Conservation (phyloP, 53 echinoderm and acorn worm genomes). For the Arbacia lixula region DNA sequence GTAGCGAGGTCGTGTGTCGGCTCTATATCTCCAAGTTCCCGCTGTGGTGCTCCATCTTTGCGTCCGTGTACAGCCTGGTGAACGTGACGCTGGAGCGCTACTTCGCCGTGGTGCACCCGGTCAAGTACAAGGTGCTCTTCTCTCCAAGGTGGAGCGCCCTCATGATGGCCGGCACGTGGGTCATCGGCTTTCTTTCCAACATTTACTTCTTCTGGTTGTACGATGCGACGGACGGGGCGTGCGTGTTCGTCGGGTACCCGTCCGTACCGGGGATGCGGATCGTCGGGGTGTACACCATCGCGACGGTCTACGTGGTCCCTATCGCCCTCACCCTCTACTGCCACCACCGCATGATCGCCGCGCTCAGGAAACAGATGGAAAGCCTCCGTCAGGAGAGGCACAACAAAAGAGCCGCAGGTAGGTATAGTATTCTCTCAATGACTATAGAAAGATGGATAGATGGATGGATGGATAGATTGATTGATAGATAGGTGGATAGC, state of each 20-base stretch:
- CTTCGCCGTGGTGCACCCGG: slow-evolving; percentile 83
- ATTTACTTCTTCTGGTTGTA: slow-evolving; percentile 64
- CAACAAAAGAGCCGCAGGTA: slow-evolving; percentile 38
- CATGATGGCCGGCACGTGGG: slow-evolving; percentile 74
- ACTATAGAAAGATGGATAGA: no score
- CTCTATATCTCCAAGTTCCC: slow-evolving; percentile 83
- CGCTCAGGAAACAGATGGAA: slow-evolving; percentile 49
- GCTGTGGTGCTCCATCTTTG: slow-evolving; percentile 78
- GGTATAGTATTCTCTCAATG: no score
- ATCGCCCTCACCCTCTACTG: slow-evolving; percentile 53
- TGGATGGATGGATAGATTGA: no score
- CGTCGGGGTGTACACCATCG: slow-evolving; percentile 62
- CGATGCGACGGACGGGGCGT: slow-evolving; percentile 40
- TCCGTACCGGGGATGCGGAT: slow-evolving; percentile 1
- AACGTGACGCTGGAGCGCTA: slow-evolving; percentile 82
- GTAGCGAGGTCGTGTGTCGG: slow-evolving; percentile 81
- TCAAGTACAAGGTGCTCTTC: slow-evolving; percentile 78
- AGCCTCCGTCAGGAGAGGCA: slow-evolving; percentile 39
- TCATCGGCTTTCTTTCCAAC: slow-evolving; percentile 75
- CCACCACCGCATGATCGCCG: slow-evolving; percentile 66
- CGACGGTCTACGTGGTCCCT: slow-evolving; percentile 63
- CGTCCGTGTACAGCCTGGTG: slow-evolving; percentile 84
- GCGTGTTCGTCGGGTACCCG: slow-evolving; percentile 24
- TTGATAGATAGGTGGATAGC: no score
- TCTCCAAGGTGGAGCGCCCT: slow-evolving; percentile 50